Evolutionary conservation across 2,113 vertebrate genomes (phyloP).

Genomic region (Buteo buteo): DNA sequence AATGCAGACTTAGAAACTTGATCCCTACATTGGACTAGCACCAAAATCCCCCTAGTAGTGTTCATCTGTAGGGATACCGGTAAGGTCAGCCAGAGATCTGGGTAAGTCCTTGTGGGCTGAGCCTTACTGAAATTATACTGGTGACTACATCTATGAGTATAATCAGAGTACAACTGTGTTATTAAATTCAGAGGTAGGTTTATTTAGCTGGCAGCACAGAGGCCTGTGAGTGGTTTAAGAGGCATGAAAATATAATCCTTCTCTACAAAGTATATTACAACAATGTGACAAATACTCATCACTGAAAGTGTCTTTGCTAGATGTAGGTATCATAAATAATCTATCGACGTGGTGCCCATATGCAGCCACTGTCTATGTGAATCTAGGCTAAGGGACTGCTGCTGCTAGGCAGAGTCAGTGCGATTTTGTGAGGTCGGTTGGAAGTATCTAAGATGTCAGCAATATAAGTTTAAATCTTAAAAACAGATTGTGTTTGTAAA

Average conservation of each 20-base stretch:
- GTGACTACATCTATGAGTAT: neutral
- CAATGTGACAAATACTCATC: neutral
- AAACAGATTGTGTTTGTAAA: neutral
- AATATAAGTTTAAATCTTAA: neutral
- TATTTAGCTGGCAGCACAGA: neutral
- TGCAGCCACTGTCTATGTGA: neutral
- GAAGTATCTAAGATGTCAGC: neutral
- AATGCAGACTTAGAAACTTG: neutral
- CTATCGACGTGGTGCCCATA: accelerated
- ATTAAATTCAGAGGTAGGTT: neutral
- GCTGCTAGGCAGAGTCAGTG: neutral
- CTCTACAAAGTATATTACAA: neutral
- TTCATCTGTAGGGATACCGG: neutral
- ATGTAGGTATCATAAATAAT: neutral
- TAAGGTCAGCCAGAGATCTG: neutral
- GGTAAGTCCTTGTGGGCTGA: neutral
- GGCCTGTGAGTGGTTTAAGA: neutral
- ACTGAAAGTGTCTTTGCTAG: neutral
- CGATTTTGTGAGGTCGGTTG: neutral
- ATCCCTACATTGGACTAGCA: neutral
- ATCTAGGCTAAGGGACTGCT: neutral
- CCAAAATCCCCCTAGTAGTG: neutral
- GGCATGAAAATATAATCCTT: neutral
- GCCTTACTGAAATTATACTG: neutral
- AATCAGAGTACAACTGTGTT: neutral